Conservation (phyloP, 2,888 invertebrate species). For the Linnaemya vulpina region DNA sequence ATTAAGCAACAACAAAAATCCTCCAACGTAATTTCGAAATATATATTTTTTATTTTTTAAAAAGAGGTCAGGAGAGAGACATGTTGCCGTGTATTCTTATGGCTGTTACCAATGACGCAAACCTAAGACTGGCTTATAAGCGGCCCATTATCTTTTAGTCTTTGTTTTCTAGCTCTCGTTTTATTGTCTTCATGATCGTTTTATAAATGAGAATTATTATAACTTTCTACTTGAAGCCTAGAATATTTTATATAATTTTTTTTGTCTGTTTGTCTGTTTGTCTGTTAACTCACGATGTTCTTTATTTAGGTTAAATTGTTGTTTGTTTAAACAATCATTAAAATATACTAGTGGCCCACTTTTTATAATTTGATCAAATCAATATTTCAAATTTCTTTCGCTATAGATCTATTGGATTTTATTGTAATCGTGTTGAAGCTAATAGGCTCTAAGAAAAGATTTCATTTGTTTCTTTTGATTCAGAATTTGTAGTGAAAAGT, state of each 20-base stretch:
- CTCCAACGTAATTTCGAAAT: slow-evolving; percentile 49
- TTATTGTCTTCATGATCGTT: slow-evolving; percentile 55
- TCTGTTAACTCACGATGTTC: slow-evolving; percentile 45
- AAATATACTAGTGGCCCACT: slow-evolving; percentile 61
- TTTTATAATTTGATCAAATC: slow-evolving; percentile 44
- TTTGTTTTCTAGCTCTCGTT: slow-evolving; percentile 26
- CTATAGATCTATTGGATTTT: not conserved
- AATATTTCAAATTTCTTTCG: slow-evolving; percentile 45
- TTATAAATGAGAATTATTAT: slow-evolving; percentile 63
- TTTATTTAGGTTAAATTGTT: slow-evolving; percentile 67
- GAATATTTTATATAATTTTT: slow-evolving; percentile 26
- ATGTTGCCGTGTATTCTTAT: slow-evolving; percentile 22
- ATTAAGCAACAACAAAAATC: slow-evolving; percentile 25
- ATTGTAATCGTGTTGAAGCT: not conserved
- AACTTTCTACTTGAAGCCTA: slow-evolving; percentile 68
- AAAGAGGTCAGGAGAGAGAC: slow-evolving; percentile 39
- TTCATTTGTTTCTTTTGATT: no score
- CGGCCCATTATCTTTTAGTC: not conserved
- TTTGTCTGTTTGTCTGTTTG: slow-evolving; percentile 11
- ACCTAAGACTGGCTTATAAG: slow-evolving; percentile 46
- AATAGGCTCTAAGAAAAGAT: not conserved
- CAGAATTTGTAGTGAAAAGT: not conserved
- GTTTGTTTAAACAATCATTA: slow-evolving; percentile 56
- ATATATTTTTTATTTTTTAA: not conserved
- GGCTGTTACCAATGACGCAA: slow-evolving; percentile 61